Conservation (phyloP, 1,140 invertebrate genomes). For the Drosophila prosaltans region DNA sequence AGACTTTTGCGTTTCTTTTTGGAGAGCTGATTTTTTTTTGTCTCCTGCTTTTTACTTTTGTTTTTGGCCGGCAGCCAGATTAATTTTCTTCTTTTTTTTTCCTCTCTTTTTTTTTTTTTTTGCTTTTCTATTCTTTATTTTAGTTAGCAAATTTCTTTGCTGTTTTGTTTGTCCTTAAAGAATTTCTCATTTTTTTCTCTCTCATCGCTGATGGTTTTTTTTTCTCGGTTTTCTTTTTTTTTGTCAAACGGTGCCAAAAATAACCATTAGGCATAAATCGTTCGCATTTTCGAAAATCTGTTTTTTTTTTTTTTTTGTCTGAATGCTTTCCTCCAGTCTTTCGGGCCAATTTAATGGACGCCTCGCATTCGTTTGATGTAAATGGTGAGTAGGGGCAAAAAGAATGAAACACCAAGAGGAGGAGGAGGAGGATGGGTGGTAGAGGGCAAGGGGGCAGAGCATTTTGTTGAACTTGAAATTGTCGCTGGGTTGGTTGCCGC, state of each 20-base stretch:
- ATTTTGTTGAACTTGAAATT: conserved; percentile 13
- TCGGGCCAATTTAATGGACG: conserved; percentile 6
- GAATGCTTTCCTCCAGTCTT: not conserved
- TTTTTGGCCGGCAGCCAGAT: conserved; percentile 46
- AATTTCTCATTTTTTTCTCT: conserved; percentile 5
- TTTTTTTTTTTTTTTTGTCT: conserved; percentile 4
- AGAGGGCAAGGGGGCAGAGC: not conserved
- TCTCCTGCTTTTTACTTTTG: conserved; percentile 2
- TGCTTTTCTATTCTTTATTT: not conserved
- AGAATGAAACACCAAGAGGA: too few relatives aligned
- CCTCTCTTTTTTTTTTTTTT: not conserved
- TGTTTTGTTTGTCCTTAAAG: conserved; percentile 11
- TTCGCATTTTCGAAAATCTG: conserved; percentile 8
- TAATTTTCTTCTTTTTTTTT: conserved; percentile 23
- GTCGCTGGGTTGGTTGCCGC: not conserved
- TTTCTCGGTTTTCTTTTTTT: not conserved
- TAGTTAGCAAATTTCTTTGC: conserved; percentile 10
- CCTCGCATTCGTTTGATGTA: conserved; percentile 7
- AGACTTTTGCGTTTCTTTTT: conserved; percentile 30
- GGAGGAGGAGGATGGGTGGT: not conserved
- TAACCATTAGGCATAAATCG: conserved; percentile 28
- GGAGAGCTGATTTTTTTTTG: conserved; percentile 23
- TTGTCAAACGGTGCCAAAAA: conserved; percentile 53
- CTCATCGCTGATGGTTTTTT: not conserved
- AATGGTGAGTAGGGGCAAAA: not conserved